These are phyloP conservation scores for Thecocarcelia acutangulata DNA, from an alignment of 2,888 invertebrate genomes.

Conservation along the genomic window DNA sequence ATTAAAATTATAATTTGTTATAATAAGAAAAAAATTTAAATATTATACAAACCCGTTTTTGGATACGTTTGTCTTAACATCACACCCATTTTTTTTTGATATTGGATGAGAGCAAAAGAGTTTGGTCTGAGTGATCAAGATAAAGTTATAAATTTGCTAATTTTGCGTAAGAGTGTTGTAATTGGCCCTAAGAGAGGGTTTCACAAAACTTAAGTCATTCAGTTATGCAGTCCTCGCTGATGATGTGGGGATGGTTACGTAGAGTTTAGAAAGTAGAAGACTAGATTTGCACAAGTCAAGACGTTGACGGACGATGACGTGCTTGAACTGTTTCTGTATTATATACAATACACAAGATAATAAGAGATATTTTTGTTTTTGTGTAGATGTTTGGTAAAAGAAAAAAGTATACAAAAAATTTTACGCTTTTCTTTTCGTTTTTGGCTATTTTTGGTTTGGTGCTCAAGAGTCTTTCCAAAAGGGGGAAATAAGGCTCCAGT, in stretches of 20 bases:
- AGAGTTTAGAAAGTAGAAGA: constrained; percentile 60
- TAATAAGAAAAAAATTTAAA: constrained; percentile 60
- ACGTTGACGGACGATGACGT: constrained; percentile 62
- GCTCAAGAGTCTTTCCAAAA: constrained; percentile 56
- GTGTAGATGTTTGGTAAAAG: constrained; percentile 58
- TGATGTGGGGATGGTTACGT: constrained; percentile 40
- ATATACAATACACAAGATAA: constrained; percentile 65
- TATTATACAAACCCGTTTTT: constrained; percentile 66
- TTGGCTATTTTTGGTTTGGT: constrained; percentile 8
- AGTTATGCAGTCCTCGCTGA: constrained; percentile 63
- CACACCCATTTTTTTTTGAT: constrained; percentile 48
- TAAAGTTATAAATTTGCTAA: constrained; percentile 45
- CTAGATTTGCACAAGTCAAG: constrained; percentile 31
- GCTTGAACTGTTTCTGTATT: constrained; percentile 63
- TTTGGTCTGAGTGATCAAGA: constrained; percentile 54
- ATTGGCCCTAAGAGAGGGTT: constrained; percentile 64
- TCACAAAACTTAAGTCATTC: constrained; percentile 59
- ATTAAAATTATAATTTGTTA: constrained; percentile 53
- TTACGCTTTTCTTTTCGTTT: constrained; percentile 60
- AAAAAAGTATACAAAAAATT: constrained; percentile 58
- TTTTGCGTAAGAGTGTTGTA: constrained; percentile 50
- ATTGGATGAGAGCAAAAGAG: constrained; percentile 60
- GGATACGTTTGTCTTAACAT: constrained; percentile 60
- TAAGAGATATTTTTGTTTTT: constrained; percentile 66
- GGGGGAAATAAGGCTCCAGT: constrained; percentile 57